A percentile compares a stretch with the other conserved stretches of the same genome.
Conservation (phyloP, 2,797 vertebrate species). For the Acrocephalus scirpaceus region DNA sequence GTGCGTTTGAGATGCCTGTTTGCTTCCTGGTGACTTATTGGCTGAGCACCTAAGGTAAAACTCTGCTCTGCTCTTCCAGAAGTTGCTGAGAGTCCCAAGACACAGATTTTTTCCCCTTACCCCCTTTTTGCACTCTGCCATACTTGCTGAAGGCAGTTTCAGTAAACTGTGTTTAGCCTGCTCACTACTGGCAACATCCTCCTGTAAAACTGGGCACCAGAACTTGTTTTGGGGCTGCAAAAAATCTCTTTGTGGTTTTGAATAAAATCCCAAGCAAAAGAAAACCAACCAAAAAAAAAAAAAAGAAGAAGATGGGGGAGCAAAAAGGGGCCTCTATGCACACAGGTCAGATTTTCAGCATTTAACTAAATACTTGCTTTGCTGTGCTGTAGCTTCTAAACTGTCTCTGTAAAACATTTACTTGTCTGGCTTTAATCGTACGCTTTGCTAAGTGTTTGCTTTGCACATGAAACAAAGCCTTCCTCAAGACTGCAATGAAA, state of each 20-base stretch:
- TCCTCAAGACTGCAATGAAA: constrained; percentile 25
- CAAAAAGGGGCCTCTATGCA: neutral
- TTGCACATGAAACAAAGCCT: constrained; percentile 34
- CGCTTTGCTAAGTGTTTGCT: constrained; percentile 1
- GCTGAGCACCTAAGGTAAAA: neutral
- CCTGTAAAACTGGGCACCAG: neutral
- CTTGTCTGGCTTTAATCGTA: neutral
- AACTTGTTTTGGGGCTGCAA: neutral
- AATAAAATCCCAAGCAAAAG: neutral
- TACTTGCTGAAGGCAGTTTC: neutral
- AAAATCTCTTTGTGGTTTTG: neutral
- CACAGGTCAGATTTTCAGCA: neutral
- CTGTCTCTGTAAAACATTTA: constrained; percentile 47
- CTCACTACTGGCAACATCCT: neutral
- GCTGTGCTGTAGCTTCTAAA: neutral
- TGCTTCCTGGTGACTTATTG: neutral
- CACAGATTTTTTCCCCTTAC: neutral
- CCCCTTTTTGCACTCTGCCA: neutral
- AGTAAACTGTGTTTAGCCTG: neutral
- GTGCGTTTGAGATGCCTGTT: neutral
- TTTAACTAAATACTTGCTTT: neutral
- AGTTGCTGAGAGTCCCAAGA: neutral
- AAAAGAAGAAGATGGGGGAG: neutral
- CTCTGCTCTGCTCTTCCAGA: neutral
- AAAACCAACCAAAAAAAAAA: neutral